Evolutionary conservation across 2,113 vertebrate species (phyloP).

Genomic region (Garra rufa): DNA sequence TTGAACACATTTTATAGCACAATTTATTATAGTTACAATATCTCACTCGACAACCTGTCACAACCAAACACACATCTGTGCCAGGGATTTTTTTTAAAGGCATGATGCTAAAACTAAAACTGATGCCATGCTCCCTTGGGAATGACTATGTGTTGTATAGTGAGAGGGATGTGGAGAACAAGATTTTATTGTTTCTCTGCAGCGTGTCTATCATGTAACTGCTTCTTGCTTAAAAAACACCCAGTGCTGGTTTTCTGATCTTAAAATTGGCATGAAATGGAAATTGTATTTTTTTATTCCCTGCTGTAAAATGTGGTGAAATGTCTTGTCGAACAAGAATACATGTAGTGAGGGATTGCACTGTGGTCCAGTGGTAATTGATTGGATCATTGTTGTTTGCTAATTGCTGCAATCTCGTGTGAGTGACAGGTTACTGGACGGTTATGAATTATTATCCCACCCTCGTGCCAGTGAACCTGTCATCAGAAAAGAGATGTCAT

Average conservation of each 20-base stretch:
- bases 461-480: no score
- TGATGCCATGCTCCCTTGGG: background rate
- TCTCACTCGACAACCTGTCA: background rate
- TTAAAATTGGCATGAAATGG: background rate
- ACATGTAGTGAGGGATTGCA: background rate
- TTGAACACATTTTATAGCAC: background rate
- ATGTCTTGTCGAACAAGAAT: background rate
- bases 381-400: background rate
- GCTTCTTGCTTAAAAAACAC: background rate
- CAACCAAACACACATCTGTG: background rate
- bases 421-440: no score
- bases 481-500: no score
- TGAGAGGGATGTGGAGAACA: conserved; percentile 24
- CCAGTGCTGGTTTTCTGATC: background rate
- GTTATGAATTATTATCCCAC: no score
- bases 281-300: background rate
- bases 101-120: conserved; percentile 4
- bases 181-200: background rate
- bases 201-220: background rate
- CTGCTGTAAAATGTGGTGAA: background rate
- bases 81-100: background rate
- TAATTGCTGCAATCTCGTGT: background rate
- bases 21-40: background rate
- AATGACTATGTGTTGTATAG: conserved; percentile 26
- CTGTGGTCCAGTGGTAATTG: background rate